A percentile compares a stretch with the other conserved stretches of the same genome.
These are phyloP conservation scores for Harpagoxenus sublaevis DNA, from an alignment of 2,888 invertebrate genomes.

Conservation along the genomic window DNA sequence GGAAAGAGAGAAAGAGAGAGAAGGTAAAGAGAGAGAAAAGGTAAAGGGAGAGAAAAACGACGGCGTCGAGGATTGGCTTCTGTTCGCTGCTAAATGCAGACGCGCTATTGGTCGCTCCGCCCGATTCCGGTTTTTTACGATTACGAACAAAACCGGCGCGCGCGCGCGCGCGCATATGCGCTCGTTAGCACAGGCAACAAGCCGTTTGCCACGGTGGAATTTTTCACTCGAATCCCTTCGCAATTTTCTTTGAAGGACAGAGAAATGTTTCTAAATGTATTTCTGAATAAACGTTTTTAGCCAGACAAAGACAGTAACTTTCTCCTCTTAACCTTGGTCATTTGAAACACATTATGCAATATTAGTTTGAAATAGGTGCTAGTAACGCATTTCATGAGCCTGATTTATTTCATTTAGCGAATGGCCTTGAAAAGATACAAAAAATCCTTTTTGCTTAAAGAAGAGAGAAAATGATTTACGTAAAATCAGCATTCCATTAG, in stretches of 20 bases:
- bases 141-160: constrained; percentile 68
- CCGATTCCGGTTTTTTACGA: constrained; percentile 74
- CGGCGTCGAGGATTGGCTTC: constrained; percentile 48
- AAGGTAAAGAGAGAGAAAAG: background rate
- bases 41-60: constrained; percentile 15
- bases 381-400: background rate
- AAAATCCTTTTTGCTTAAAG: background rate
- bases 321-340: background rate
- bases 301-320: background rate
- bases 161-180: constrained; percentile 45
- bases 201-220: constrained; percentile 25
- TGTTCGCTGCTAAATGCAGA: constrained; percentile 60
- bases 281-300: background rate
- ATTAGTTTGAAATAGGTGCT: background rate
- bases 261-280: background rate
- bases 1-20: background rate
- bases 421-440: background rate
- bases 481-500: background rate
- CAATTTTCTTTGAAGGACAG: background rate
- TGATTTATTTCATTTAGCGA: background rate
- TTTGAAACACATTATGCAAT: background rate
- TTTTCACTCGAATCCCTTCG: constrained; percentile 3
- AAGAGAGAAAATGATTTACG: background rate
- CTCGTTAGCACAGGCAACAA: constrained; percentile 72
- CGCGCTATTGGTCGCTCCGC: constrained; percentile 50